Evolutionary conservation across 2,888 invertebrate species (phyloP), one percentile per base, ranked within the genome.

Genomic region (Uropetala carovei): DNA sequence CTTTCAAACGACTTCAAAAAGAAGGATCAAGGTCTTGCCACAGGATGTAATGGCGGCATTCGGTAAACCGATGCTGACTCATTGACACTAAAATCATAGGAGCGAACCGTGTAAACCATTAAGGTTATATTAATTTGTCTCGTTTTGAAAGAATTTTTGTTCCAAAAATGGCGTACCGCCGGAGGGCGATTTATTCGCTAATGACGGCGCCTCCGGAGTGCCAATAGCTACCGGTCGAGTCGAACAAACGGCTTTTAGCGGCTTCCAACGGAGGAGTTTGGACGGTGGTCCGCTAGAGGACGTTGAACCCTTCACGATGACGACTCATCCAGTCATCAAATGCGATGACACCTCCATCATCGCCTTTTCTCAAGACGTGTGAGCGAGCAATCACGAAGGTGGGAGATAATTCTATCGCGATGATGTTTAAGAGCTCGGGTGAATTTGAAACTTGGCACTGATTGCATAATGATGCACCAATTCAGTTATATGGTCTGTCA

Each of bases 271-370:
- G 43, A 5, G 7, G 75, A 27, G 75, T 75, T 75, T 75, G 4
- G 10, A 75, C n/a, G 7, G 22, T 75, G 75, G 27, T 27, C 27
- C 75, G 75, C 4, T 75, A 27, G 27, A 75, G 75, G 22, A 27
- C 75, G 27, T 7, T 27, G 75, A 75, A 75, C 75, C 43, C 27
- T 22, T 22, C 22, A 27, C 27, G 75, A 3, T 10, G 14, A 75
- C 11, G 75, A 27, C 22, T 75, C 75, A 11, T 75, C 11, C 22
- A 43, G 43, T 43, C 43, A 43, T 43, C 43, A 22, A 75, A 75
- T 75, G 75, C 11, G 75, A 75, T 75, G 75, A 75, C 75, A 75
- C 75, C 75, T 10, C 13, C 68, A n/a, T n/a, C 68, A n/a, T n/a
- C 68, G 8, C n/a, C 68, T 0, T 68, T n/a, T 64, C 10, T 4